Conservation (phyloP, 2,113 vertebrate genomes). For the Oxygymnocypris stewartii region DNA sequence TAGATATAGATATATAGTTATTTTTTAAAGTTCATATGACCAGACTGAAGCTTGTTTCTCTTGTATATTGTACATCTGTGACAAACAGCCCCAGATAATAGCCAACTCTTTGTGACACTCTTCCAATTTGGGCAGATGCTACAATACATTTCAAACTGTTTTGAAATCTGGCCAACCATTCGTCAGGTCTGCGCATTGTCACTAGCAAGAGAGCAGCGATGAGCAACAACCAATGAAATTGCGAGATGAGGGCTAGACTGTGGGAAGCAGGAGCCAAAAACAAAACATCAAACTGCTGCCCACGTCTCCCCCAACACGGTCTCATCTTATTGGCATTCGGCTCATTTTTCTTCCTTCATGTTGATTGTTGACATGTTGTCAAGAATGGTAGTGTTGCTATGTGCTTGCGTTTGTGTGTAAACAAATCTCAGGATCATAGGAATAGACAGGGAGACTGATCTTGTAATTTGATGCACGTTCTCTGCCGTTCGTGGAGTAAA, state of each 20-base stretch:
- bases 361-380: slow-evolving; percentile 21
- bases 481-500: not conserved
- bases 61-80: not conserved
- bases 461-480: slow-evolving; percentile 5
- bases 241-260: not conserved
- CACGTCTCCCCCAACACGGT: not conserved
- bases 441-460: slow-evolving; percentile 3
- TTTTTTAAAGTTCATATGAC: not conserved
- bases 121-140: slow-evolving; percentile 1
- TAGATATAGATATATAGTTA: not conserved
- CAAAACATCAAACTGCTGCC: slow-evolving; percentile 19
- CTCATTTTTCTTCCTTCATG: not conserved
- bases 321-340: slow-evolving; percentile 11
- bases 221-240: slow-evolving; percentile 14
- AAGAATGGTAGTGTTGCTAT: slow-evolving; percentile 3
- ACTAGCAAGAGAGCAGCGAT: not conserved
- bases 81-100: not conserved
- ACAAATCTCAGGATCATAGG: slow-evolving; percentile 12
- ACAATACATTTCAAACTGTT: not conserved
- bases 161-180: slow-evolving; percentile 1
- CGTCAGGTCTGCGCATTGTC: not conserved
- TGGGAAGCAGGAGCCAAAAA: not conserved
- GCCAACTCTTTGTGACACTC: not conserved
- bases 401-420: not conserved
- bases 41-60: not conserved